Base-by-base conservation (phyloP, 2,888 invertebrate genomes). In the Ophioninae sp. region DNA sequence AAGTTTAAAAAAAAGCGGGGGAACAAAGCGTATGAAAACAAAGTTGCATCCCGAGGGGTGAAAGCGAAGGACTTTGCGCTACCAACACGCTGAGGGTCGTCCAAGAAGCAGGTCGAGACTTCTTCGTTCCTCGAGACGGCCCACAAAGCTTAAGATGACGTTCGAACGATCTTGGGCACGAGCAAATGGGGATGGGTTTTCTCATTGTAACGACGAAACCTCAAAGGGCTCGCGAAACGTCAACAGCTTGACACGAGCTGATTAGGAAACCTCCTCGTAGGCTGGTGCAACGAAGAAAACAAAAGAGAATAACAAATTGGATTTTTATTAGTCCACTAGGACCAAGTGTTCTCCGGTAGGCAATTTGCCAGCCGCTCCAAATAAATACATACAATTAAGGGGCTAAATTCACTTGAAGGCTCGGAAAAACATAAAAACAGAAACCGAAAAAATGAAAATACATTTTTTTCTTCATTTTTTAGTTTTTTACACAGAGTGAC, bases 91-190 rank as follows among this genome's bases (percentile, higher is more conserved):
- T 39, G 73, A 78, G 77, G 39, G 73, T 69, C 39, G 30, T 56
- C 22, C 51, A 23, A 61, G 77, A 76, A 80, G 63, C 83, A 77
- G 83, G 83, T 83, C 83, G 83, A 83, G 80, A 74, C 73, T 59
- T 68, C n/a, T 77, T 51, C 73, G 69, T 81, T 64, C 51, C 51
- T 68, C 56, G 51, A 67, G 37, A 51, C 44, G 73, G 37, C 69
- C 77, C 69, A 67, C 80, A 74, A 73, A 83, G 73, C 69, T 83
- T 71, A 83, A 77, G 76, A 83, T 73, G 83, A 73, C 73, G 80
- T 64, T 41, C 73, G 77, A 20, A 22, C 17, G 56, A 69, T 63
- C 63, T 9, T 13, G 13, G 44, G 44, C 10, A 22, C n/a, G 6
- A 59, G 22, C 20, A 20, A 58, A 17, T 5, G 22, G 10, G 39